Evolutionary conservation across 2,113 vertebrate genomes (phyloP), one percentile per base, ranked within the genome.

Genomic region (Phocoena phocoena): DNA sequence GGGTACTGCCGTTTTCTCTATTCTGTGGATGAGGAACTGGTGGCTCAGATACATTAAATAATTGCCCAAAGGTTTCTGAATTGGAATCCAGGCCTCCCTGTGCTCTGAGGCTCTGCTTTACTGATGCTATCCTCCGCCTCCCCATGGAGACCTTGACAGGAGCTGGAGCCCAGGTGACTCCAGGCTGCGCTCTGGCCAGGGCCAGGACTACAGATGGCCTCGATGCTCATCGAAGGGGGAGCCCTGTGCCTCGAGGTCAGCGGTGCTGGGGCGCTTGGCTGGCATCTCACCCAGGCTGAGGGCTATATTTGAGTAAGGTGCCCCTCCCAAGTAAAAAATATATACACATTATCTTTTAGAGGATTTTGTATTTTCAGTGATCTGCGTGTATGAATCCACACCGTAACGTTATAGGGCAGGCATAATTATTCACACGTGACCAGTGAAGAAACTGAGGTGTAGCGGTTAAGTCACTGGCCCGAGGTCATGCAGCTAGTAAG

Each of bases 261-360:
- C 0, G 1, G 18, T 20, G 26, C 38, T 13, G 67, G 68, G 76
- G 5, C 5, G 2, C 2, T 25, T 1, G 6, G 5, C 15, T 15
- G 44, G 33, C 58, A 5, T 71, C 84, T 89, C 33, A 20, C 11
- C 18, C 58, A 76, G 55, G 26, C 13, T 2, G 5, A 70, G 60
- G 31, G 25, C 88, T 8, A 6, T 3, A 15, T 26, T 53, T 18
- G 20, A 41, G 38, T 53, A 33, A 77, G 62, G 25, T 47, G 7
- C 63, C n/a, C 21, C 20, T 68, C 41, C 44, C 44, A 60, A 47
- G 17, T 50, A 25, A 80, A 10, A 90, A 71, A 67, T 53, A 17
- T 6, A 60, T 14, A 70, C 71, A 53, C 14, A 25, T 12, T 14
- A 21, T 38, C 23, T 28, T 74, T 31, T 28, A 17, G 20, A 62